Base-by-base conservation (phyloP, 2,797 vertebrate species). In the Semaprochilodus insignis region DNA sequence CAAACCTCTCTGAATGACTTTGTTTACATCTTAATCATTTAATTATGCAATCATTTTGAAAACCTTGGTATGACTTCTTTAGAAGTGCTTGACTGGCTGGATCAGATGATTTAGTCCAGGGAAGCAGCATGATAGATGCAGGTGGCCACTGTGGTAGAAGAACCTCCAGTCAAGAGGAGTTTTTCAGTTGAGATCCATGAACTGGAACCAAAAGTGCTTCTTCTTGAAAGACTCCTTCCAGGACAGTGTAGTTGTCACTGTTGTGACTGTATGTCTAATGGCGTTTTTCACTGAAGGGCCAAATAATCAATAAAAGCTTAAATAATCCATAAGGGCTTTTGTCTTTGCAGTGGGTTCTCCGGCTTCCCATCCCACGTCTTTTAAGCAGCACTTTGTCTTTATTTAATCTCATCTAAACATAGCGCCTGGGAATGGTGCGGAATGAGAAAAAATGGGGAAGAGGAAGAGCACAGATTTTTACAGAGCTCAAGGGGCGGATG, bases 401-500 rank as follows among this genome's bases (percentile, higher is more conserved):
- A 21, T 40, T 69, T 48, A 71, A 60, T 60, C 78, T 34, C 60
- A 13, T 36, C 31, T 44, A 86, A 69, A 82, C 55, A 74, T 77
- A 74, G 78, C 25, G 78, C 69, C 44, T 66, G 69, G 72, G 71
- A 86, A 74, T 15, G 7, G 10, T 80, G 63, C 34, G 16, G 36
- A 81, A 72, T 51, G 16, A 72, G 25, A 31, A 67, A 54, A 52
- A 74, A 72, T 66, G 69, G 23, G 52, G 6, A 70, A 72, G 48
- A 74, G 76, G 75, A 67, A 62, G 62, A 79, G 74, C n/a, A 74
- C 40, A 70, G 54, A 19, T 75, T 59, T 79, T 44, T 77, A 52
- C 59, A 83, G 69, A 76, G 76, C 69, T 77, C 63, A 73, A 84
- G 66, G 52, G 80, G 69, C 67, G 44, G 70, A 87, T 83, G 60